phyloP scores from a whole-genome alignment of 2,113 vertebrate genomes.

The Romanogobio albipinnatus region DNA sequence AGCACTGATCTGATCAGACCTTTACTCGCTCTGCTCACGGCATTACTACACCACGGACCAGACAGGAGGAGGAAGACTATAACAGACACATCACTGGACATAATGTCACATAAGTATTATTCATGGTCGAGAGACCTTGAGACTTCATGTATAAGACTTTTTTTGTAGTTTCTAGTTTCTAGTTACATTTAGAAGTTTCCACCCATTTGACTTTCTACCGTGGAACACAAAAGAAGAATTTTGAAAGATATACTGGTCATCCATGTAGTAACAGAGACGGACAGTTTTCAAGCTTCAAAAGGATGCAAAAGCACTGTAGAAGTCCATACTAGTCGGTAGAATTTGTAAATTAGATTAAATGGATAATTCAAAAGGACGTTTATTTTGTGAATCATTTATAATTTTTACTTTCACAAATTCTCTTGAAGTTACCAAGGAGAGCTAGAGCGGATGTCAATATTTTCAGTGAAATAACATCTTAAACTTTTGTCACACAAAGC shows the following conservation, averaged over 20 bases:
- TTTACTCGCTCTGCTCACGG: slow-evolving; percentile 17
- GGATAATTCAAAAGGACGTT: too few relatives aligned
- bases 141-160: not conserved
- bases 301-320: too few relatives aligned
- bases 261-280: not conserved
- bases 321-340: too few relatives aligned
- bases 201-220: not conserved
- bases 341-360: too few relatives aligned
- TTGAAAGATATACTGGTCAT: not conserved
- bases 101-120: not conserved
- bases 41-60: slow-evolving; percentile 19
- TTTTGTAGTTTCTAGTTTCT: not conserved
- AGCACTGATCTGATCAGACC: slow-evolving; percentile 32
- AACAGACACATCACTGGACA: slow-evolving; percentile 6
- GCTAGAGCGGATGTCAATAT: not conserved
- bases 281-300: not conserved
- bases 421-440: too few relatives aligned
- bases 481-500: not conserved
- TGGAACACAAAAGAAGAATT: not conserved
- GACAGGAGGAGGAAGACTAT: not conserved
- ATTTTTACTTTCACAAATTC: too few relatives aligned
- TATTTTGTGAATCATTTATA: too few relatives aligned
- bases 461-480: not conserved
- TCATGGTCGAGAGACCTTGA: not conserved
- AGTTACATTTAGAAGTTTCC: not conserved